Evolutionary conservation across 2,113 vertebrate genomes (phyloP).

Genomic region (Gavia stellata): DNA sequence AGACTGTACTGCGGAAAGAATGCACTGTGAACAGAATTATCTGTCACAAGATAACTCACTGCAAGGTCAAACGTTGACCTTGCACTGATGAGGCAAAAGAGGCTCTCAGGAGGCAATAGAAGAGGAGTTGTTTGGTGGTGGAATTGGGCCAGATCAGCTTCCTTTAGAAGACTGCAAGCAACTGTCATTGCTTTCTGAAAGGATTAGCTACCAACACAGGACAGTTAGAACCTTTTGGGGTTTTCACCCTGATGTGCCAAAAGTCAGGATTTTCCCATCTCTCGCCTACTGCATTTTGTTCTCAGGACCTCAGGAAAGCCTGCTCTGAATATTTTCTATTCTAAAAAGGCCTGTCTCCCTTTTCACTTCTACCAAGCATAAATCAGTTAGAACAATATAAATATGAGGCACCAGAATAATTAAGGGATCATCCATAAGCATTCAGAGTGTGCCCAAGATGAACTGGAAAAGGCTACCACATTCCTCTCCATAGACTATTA

Average conservation of each 20-base stretch:
- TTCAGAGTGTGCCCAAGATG: neutral
- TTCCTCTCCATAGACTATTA: neutral
- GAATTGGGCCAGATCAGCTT: conserved; percentile 39
- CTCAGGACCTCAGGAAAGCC: neutral
- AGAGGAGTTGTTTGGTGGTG: conserved; percentile 19
- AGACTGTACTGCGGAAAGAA: neutral
- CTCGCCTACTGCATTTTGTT: neutral
- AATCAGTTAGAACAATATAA: neutral
- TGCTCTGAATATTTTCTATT: neutral
- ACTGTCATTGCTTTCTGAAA: neutral
- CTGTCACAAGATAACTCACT: conserved; percentile 34
- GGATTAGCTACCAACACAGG: neutral
- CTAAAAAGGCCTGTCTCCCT: neutral
- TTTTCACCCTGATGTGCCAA: neutral
- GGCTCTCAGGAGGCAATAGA: conserved; percentile 12
- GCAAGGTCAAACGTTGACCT: conserved; percentile 29
- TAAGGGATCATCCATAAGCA: neutral
- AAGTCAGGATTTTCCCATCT: neutral
- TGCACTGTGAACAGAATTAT: conserved; percentile 33
- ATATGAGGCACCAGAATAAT: neutral
- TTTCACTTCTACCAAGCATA: neutral
- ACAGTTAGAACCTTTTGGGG: neutral
- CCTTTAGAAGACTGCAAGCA: conserved; percentile 35
- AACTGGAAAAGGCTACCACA: neutral
- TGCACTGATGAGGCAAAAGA: conserved; percentile 28